These are phyloP conservation scores for Nycticryphes semicollaris DNA, from an alignment of 2,113 vertebrate genomes.

Conservation along the genomic window DNA sequence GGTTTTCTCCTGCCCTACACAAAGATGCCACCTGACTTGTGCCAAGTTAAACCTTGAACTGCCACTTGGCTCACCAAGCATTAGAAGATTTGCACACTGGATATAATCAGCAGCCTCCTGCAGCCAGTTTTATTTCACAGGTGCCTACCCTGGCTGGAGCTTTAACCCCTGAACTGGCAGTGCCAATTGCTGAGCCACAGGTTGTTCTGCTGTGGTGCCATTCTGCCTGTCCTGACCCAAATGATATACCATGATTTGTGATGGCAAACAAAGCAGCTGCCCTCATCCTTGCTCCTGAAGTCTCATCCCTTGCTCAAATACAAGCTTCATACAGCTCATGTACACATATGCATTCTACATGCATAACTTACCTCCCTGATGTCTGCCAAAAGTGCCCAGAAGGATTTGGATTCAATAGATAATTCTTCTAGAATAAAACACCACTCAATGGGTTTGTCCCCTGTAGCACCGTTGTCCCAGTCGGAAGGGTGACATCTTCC, in stretches of 20 bases:
- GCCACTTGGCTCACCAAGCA: neutral
- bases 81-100: neutral
- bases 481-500: neutral
- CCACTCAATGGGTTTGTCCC: neutral
- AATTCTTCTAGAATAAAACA: neutral
- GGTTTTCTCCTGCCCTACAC: neutral
- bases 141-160: neutral
- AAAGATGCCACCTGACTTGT: neutral
- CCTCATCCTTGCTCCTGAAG: neutral
- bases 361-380: neutral
- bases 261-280: neutral
- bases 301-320: neutral
- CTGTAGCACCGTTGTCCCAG: neutral
- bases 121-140: neutral
- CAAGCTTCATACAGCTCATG: too few species aligned
- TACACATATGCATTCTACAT: too few species aligned
- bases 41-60: too few species aligned
- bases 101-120: neutral
- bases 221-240: neutral
- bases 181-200: neutral
- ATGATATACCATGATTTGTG: accelerated
- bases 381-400: neutral
- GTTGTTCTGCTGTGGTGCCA: neutral
- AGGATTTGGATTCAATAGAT: neutral
- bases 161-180: neutral